Conservation (phyloP, 2,888 invertebrate species). For the Brachynemurus nebulosus region DNA sequence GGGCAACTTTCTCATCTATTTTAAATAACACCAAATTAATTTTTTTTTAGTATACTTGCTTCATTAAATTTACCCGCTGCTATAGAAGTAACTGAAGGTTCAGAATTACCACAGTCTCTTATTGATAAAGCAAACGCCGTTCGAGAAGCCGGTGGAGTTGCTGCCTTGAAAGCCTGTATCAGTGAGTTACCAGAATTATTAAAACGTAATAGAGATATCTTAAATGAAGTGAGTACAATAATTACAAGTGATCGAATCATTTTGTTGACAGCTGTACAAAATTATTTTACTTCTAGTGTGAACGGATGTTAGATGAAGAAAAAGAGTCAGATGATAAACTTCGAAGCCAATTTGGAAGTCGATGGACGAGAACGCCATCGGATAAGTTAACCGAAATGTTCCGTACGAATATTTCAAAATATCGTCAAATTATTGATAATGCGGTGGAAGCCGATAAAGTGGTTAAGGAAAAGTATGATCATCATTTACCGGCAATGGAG, state of each 20-base stretch:
- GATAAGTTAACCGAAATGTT: constrained; percentile 80
- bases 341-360: constrained; percentile 77
- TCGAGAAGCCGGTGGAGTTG: constrained; percentile 61
- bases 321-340: constrained; percentile 78
- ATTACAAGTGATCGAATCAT: neutral
- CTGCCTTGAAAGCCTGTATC: constrained; percentile 55
- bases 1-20: no score
- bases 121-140: constrained; percentile 72
- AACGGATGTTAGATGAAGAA: constrained; percentile 80
- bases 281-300: constrained; percentile 36
- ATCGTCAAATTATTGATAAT: constrained; percentile 82
- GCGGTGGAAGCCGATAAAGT: constrained; percentile 71
- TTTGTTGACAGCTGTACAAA: neutral
- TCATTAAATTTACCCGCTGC: constrained; percentile 96
- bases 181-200: constrained; percentile 80
- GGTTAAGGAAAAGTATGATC: constrained; percentile 75
- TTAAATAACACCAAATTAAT: no score
- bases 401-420: constrained; percentile 78
- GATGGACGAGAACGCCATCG: constrained; percentile 85
- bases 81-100: constrained; percentile 64
- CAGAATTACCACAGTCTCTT: constrained; percentile 75
- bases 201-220: constrained; percentile 84
- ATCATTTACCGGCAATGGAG: constrained; percentile 63
- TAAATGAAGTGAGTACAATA: constrained; percentile 59
- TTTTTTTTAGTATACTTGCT: constrained; percentile 54